Evolutionary conservation across 2,797 vertebrate genomes (phyloP), one percentile per base, ranked within the genome.

Genomic region (Poeciliopsis paucimaculata): DNA sequence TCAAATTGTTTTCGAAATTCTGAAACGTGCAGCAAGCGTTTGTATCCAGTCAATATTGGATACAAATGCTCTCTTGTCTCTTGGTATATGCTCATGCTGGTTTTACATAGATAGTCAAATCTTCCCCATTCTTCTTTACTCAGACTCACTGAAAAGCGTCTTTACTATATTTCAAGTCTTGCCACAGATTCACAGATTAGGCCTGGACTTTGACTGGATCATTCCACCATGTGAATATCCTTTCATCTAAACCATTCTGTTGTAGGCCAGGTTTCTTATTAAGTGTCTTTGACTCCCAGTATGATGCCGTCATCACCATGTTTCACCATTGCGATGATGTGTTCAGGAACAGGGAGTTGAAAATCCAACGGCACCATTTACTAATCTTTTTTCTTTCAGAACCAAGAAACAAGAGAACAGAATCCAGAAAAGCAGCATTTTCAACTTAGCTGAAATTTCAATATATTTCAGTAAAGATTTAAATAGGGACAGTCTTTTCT

Each of bases 401-500:
- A 68, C 64, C 20, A 41, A 41, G 18, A 23, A 68, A 64, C 16
- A 36, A 34, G 34, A 66, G 62, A 20, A 39, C 34, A 36, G 18
- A 66, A 36, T 39, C 62, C 18, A 18, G 18, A 66, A 39, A 34
- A 18, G 18, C 62, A 66, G 15, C 16, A 64, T 66, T 36, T 66
- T 39, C 18, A 39, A 23, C 62, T 66, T 66, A 23, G 23, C 39
- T 28, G 26, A 51, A 7, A 51, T 20, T 16, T 39, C 34, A 64
- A 47, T 16, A 70, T 77, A 31, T 8, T 31, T 75, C 55, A 77
- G 53, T 6, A 15, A 46, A 51, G 46, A 71, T 55, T 43, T 72
- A 12, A 77, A 82, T 34, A 18, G 66, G 82, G 82, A 23, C 80
- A 26, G 15, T 47, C 4, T 74, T 51, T 87, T 66, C 36, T 77